Percentiles rank a stretch among this genome's conserved stretches.
Conservation (phyloP, 2,888 invertebrate genomes). For the Neelides folsomi region DNA sequence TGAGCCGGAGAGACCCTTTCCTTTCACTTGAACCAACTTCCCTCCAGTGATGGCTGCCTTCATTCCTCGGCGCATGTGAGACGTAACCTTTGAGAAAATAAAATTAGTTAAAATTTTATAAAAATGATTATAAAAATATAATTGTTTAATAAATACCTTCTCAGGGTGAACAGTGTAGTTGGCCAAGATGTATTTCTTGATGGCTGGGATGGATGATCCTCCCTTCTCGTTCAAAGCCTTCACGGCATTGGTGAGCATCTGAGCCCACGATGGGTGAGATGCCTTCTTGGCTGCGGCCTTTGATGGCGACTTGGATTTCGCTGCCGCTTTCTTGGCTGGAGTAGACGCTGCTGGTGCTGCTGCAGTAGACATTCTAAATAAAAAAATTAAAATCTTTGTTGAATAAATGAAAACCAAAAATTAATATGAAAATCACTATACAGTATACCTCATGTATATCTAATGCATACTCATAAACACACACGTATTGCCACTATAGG, state of each 20-base stretch:
- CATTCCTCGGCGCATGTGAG: conserved; percentile 17
- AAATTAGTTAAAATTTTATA: too few relatives aligned
- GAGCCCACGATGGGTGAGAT: conserved; percentile 21
- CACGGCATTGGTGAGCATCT: conserved; percentile 21
- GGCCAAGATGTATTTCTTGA: conserved; percentile 26
- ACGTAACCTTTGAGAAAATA: conserved; percentile 12
- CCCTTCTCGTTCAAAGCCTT: conserved; percentile 23
- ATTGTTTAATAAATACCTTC: too few relatives aligned
- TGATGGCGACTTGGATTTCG: background rate
- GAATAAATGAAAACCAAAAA: too few relatives aligned
- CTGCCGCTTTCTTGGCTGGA: background rate
- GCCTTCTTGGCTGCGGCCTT: conserved; percentile 3
- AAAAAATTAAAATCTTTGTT: too few relatives aligned
- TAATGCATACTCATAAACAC: too few relatives aligned
- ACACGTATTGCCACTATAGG: too few relatives aligned
- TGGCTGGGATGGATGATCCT: conserved; percentile 22
- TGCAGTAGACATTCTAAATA: background rate
- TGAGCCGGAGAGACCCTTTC: conserved; percentile 24
- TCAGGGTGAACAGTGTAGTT: conserved; percentile 22
- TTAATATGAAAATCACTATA: too few relatives aligned
- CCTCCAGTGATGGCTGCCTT: conserved; percentile 17
- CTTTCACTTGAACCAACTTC: conserved; percentile 19
- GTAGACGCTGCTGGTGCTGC: conserved; percentile 3
- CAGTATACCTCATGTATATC: too few relatives aligned
- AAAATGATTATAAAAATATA: too few relatives aligned